Evolutionary conservation across 2,888 invertebrate genomes (phyloP).

Genomic region (Amiota communis): DNA sequence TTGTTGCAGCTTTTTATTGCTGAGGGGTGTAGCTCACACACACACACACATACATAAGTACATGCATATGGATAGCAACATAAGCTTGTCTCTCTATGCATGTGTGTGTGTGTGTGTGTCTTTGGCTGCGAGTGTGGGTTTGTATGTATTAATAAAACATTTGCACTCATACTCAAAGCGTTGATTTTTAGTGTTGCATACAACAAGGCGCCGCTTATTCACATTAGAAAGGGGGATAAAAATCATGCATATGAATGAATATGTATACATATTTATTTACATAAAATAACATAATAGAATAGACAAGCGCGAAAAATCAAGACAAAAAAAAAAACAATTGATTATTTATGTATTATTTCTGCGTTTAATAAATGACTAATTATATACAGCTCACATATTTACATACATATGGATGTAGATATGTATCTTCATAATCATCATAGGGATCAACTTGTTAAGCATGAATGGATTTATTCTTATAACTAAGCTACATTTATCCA

Average conservation of each 20-base stretch:
- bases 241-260: conserved; percentile 20
- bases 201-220: conserved; percentile 51
- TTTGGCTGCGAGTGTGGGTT: neutral
- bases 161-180: conserved; percentile 30
- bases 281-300: neutral
- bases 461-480: too few relatives aligned
- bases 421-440: too few relatives aligned
- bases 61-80: conserved; percentile 23
- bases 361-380: too few relatives aligned
- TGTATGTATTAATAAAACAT: conserved; percentile 20
- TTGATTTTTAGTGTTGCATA: conserved; percentile 65
- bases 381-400: too few relatives aligned
- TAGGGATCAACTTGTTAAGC: too few relatives aligned
- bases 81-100: conserved; percentile 29
- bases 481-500: too few relatives aligned
- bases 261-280: neutral
- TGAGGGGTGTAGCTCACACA: conserved; percentile 33
- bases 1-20: conserved; percentile 15
- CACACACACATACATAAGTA: conserved; percentile 38
- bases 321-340: neutral
- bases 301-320: neutral
- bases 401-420: too few relatives aligned
- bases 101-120: neutral
- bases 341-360: too few relatives aligned
- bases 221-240: neutral